Conservation (phyloP, 2,113 vertebrate species). For the Peucedramus taeniatus region DNA sequence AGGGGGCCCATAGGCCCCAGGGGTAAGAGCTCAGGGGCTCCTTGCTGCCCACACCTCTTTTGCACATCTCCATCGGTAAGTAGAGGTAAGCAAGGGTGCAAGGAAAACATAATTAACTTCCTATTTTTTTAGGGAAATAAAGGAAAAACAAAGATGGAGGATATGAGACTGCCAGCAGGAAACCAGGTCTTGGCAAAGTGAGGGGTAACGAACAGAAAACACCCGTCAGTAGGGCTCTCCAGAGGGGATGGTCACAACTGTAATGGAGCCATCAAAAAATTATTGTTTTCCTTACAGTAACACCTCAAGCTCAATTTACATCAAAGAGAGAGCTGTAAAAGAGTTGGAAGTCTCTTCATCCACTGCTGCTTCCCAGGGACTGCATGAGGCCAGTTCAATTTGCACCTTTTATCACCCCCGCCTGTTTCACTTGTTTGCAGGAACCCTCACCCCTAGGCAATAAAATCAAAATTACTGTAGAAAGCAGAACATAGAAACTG, state of each 20-base stretch:
- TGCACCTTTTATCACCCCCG: conserved; percentile 52
- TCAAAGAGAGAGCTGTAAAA: conserved; percentile 5
- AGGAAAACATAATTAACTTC: background rate
- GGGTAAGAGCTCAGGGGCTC: background rate
- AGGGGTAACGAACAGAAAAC: conserved; percentile 61
- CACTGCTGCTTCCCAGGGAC: conserved; percentile 34
- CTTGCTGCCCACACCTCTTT: background rate
- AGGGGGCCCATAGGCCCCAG: background rate
- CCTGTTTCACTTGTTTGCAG: conserved; percentile 11
- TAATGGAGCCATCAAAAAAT: conserved; percentile 50
- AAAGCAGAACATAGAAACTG: background rate
- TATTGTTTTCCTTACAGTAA: conserved; percentile 54
- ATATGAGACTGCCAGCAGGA: conserved; percentile 34
- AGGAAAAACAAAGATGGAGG: background rate
- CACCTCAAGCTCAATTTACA: conserved; percentile 43
- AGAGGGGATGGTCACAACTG: background rate
- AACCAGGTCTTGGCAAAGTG: background rate
- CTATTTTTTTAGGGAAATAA: conserved; percentile 10
- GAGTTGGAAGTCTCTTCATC: conserved; percentile 13
- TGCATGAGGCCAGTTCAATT: conserved; percentile 55
- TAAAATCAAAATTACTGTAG: conserved; percentile 54
- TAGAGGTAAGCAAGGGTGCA: background rate
- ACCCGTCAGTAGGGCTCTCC: background rate
- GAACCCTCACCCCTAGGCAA: conserved; percentile 14
- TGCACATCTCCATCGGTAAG: background rate